Conservation (phyloP, 2,888 invertebrate genomes). For the Cephus spinipes region DNA sequence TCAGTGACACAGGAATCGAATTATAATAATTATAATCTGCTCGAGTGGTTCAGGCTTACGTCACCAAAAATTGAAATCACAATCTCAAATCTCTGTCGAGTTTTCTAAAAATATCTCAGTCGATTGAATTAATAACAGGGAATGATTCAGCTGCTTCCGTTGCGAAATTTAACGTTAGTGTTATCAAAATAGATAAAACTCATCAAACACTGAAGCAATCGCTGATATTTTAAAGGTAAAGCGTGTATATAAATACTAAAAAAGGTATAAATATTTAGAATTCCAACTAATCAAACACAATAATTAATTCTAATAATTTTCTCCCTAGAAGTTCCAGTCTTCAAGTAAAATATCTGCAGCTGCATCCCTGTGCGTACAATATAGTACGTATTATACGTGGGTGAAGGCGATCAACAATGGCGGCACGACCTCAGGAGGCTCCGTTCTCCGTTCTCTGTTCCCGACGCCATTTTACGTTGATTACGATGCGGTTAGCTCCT, state of each 20-base stretch:
- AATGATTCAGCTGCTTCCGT: background rate
- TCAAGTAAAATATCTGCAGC: background rate
- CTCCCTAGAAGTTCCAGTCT: background rate
- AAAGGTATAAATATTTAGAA: background rate
- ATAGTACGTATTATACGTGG: slow-evolving; percentile 31
- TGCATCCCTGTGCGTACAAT: slow-evolving; percentile 4
- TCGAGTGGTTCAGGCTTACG: background rate
- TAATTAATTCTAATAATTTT: background rate
- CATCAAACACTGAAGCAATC: background rate
- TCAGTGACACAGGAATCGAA: background rate
- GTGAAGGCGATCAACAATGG: slow-evolving; percentile 38
- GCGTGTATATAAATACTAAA: too few species aligned
- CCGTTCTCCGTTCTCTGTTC: slow-evolving; percentile 41
- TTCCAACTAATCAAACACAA: background rate
- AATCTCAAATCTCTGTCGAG: background rate
- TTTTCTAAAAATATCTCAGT: background rate
- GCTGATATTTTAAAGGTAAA: too few species aligned
- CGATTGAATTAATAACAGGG: background rate
- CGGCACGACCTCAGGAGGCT: slow-evolving; percentile 37
- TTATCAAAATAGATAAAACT: background rate
- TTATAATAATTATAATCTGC: background rate
- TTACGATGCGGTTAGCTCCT: slow-evolving; percentile 61
- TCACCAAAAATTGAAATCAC: background rate
- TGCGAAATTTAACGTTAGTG: background rate
- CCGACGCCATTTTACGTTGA: slow-evolving; percentile 62